A percentile compares a stretch with the other conserved stretches of the same genome.
Evolutionary conservation across 2,888 invertebrate species (phyloP).

Genomic region (Spilarctia lutea): DNA sequence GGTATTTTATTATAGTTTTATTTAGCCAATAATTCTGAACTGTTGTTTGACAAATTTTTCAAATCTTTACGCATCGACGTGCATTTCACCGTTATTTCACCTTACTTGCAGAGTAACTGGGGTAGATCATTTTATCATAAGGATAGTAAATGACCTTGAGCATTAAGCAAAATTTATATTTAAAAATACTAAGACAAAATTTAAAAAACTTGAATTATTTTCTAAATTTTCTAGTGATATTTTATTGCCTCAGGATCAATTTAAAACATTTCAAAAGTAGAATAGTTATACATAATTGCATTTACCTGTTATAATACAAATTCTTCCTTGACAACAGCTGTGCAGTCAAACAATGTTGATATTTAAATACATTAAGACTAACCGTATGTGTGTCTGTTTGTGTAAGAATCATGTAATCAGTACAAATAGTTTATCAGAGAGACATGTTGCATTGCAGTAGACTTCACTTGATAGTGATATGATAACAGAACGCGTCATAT

Average conservation of each 20-base stretch:
- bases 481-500: slow-evolving; percentile 19
- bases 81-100: no score
- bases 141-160: not conserved
- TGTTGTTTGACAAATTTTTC: no score
- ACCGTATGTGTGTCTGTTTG: slow-evolving; percentile 15
- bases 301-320: not conserved
- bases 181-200: no score
- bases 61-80: no score
- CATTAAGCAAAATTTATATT: no score
- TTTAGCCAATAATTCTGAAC: no score
- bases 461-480: slow-evolving; percentile 10
- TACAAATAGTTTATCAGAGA: slow-evolving; percentile 11
- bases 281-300: not conserved
- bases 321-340: not conserved
- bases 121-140: not conserved
- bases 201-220: no score
- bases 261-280: not conserved
- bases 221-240: not conserved
- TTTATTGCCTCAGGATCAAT: not conserved
- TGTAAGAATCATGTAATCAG: slow-evolving; percentile 1
- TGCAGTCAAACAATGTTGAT: not conserved
- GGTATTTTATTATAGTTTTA: no score
- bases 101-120: no score
- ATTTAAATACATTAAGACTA: slow-evolving; percentile 9
- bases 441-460: slow-evolving; percentile 24